Conservation (phyloP, 2,113 vertebrate genomes). For the Ageneiosus marmoratus region DNA sequence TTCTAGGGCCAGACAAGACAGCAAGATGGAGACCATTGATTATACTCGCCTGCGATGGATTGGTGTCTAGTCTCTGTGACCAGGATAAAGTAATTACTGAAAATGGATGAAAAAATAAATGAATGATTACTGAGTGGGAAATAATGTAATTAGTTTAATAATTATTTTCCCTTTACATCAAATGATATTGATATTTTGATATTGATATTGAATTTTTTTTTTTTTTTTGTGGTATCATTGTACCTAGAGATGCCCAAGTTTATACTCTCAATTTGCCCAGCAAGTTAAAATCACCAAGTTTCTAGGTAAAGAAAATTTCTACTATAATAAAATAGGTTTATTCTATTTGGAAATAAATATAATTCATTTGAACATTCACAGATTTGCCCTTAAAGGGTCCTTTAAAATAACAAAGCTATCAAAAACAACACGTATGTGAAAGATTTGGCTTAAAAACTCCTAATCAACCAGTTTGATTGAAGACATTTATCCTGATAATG, state of each 20-base stretch:
- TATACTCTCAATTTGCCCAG: background rate
- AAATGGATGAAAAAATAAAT: background rate
- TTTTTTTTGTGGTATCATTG: background rate
- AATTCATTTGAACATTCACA: background rate
- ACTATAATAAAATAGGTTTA: background rate
- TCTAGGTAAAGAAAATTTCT: background rate
- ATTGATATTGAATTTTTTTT: background rate
- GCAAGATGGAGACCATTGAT: conserved; percentile 60
- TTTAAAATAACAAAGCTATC: background rate
- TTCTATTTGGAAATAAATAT: background rate
- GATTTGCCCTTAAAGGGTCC: background rate
- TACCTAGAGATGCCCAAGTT: background rate
- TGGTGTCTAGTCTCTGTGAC: background rate
- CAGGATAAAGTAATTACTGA: background rate
- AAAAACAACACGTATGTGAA: background rate
- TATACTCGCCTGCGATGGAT: conserved; percentile 27
- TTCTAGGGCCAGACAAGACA: conserved; percentile 41
- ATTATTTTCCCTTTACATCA: background rate
- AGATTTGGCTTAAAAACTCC: background rate
- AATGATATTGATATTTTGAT: too few relatives aligned
- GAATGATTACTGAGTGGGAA: background rate
- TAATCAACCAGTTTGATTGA: too few relatives aligned
- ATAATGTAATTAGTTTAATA: background rate
- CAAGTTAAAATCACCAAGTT: background rate
- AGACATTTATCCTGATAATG: too few relatives aligned